Conservation (phyloP, 2,888 invertebrate species). For the Tanypteryx hageni region DNA sequence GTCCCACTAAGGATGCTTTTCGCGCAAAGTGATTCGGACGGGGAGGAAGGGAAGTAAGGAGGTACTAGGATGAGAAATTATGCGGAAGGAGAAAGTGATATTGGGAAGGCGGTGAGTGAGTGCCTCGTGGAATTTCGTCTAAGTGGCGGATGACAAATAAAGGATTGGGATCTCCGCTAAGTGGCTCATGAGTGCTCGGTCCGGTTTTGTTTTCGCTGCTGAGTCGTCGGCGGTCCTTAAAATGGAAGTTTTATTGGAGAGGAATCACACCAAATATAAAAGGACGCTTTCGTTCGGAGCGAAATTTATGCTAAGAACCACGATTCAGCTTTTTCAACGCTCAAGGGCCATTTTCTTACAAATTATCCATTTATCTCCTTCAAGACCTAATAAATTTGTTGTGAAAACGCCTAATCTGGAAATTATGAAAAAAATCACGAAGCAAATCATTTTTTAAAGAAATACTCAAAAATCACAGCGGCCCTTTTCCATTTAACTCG, state of each 20-base stretch:
- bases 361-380: too few species aligned
- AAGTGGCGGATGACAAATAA: constrained; percentile 20
- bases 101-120: neutral
- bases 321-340: too few species aligned
- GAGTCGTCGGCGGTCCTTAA: neutral
- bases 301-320: too few species aligned
- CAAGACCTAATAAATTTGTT: too few species aligned
- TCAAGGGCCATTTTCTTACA: too few species aligned
- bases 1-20: constrained; percentile 16
- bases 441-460: too few species aligned
- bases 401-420: too few species aligned
- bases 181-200: constrained; percentile 10
- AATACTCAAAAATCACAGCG: too few species aligned
- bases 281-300: neutral
- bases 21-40: neutral
- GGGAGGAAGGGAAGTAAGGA: neutral
- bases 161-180: neutral
- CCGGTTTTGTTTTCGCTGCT: constrained; percentile 6
- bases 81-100: constrained; percentile 16
- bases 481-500: too few species aligned
- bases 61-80: neutral
- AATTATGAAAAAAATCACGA: too few species aligned
- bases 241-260: neutral
- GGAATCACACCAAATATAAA: neutral
- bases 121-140: neutral